These are phyloP conservation scores for Solen grandis DNA, from an alignment of 1,140 invertebrate species.

Conservation along the genomic window DNA sequence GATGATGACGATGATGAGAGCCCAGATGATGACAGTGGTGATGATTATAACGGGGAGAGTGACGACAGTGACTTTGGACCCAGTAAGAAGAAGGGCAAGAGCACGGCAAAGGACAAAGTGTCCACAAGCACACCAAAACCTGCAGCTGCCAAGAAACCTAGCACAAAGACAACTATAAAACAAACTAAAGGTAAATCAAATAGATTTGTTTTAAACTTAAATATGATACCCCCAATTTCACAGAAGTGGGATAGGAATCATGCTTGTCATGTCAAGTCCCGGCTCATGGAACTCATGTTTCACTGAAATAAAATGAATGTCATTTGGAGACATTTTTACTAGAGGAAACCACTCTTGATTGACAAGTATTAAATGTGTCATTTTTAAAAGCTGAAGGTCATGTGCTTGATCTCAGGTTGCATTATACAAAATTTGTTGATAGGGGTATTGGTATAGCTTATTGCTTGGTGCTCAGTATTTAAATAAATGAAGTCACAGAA, in stretches of 20 bases:
- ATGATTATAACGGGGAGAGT: slow-evolving; percentile 38
- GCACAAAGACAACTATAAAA: neutral
- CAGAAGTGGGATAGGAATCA: neutral
- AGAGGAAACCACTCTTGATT: no score
- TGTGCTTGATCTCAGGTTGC: no score
- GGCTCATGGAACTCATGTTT: neutral
- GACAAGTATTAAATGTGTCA: no score
- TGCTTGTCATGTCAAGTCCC: neutral
- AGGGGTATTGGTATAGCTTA: no score
- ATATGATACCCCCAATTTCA: neutral
- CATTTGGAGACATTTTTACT: neutral
- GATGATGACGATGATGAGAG: slow-evolving; percentile 34
- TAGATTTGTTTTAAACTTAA: neutral
- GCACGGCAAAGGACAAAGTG: slow-evolving; percentile 13
- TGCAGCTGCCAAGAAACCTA: neutral
- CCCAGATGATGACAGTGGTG: no score
- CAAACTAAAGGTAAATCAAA: slow-evolving; percentile 1
- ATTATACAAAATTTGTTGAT: no score
- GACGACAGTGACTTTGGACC: slow-evolving; percentile 49
- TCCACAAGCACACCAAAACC: neutral
- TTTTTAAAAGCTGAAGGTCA: no score
- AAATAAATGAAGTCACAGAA: no score
- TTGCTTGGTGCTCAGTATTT: no score
- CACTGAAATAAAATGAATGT: neutral
- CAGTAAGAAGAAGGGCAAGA: slow-evolving; percentile 39